Evolutionary conservation across 2,113 vertebrate species (phyloP).

Genomic region (Corydoras sp.): DNA sequence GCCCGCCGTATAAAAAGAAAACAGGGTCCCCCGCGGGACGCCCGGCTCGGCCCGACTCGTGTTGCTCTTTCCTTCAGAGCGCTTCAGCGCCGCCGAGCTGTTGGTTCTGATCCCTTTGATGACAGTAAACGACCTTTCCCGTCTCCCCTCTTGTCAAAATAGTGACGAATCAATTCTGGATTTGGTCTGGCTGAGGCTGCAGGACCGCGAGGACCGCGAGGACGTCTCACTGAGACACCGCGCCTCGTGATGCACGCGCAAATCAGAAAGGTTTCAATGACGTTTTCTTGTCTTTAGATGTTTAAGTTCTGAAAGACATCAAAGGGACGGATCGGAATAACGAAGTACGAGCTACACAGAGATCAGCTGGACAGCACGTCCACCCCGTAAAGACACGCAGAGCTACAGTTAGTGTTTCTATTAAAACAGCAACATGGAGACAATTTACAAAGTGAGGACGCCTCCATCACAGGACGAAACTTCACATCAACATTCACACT

Average conservation of each 20-base stretch:
- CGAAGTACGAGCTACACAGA: too few species aligned
- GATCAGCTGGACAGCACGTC: too few species aligned
- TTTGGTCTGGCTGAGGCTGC: not conserved
- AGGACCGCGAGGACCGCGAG: constrained; percentile 3
- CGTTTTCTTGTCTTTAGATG: not conserved
- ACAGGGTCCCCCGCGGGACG: constrained; percentile 56
- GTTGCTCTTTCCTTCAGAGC: constrained; percentile 59
- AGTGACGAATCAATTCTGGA: constrained; percentile 30
- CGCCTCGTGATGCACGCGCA: not conserved
- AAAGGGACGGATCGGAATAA: not conserved
- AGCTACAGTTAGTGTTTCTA: too few species aligned
- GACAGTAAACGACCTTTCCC: constrained; percentile 42
- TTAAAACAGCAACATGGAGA: too few species aligned
- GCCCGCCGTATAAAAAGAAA: constrained; percentile 66
- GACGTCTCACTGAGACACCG: not conserved
- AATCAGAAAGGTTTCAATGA: not conserved
- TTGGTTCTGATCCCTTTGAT: constrained; percentile 53
- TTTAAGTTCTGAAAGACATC: not conserved
- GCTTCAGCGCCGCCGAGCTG: constrained; percentile 37
- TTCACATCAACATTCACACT: too few species aligned
- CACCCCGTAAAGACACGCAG: too few species aligned
- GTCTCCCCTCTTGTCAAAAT: constrained; percentile 41
- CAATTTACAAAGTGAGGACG: too few species aligned
- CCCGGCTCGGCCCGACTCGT: constrained; percentile 37
- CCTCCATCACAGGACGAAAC: too few species aligned